These are phyloP conservation scores for Rhopalosiphum nymphaeae DNA, from an alignment of 2,888 invertebrate genomes.

Conservation along the genomic window DNA sequence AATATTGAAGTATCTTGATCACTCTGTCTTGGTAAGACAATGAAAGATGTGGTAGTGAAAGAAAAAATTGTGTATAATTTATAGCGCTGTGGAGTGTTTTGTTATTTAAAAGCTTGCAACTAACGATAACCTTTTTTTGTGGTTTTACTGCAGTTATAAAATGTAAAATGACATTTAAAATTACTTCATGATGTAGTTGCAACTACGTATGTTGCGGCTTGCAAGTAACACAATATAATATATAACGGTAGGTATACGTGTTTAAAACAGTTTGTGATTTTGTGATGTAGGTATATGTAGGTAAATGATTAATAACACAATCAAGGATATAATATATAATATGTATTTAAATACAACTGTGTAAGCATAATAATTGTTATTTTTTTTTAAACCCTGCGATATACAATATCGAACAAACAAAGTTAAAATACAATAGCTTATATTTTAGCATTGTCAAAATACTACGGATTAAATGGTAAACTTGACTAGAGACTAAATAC, in stretches of 20 bases:
- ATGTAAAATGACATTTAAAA: background rate
- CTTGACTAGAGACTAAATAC: slow-evolving; percentile 45
- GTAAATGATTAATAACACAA: slow-evolving; percentile 40
- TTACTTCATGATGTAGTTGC: background rate
- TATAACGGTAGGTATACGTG: background rate
- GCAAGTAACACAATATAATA: background rate
- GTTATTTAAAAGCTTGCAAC: background rate
- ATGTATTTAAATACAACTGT: slow-evolving; percentile 62
- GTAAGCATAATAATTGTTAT: slow-evolving; percentile 60
- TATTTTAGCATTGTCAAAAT: slow-evolving; percentile 20
- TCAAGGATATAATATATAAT: slow-evolving; percentile 58
- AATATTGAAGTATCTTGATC: background rate
- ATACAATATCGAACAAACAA: slow-evolving; percentile 62
- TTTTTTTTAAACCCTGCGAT: slow-evolving; percentile 64
- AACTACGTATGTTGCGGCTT: background rate
- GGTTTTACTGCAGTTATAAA: background rate
- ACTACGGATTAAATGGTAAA: slow-evolving; percentile 62
- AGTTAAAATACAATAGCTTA: slow-evolving; percentile 60
- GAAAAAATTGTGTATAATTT: background rate
- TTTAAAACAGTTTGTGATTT: background rate
- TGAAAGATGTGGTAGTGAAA: background rate
- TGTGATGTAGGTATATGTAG: background rate
- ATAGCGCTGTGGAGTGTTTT: background rate
- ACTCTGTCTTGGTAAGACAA: background rate
- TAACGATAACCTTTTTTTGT: background rate